phyloP scores from a whole-genome alignment of 2,113 vertebrate species.

The Hylia prasina region DNA sequence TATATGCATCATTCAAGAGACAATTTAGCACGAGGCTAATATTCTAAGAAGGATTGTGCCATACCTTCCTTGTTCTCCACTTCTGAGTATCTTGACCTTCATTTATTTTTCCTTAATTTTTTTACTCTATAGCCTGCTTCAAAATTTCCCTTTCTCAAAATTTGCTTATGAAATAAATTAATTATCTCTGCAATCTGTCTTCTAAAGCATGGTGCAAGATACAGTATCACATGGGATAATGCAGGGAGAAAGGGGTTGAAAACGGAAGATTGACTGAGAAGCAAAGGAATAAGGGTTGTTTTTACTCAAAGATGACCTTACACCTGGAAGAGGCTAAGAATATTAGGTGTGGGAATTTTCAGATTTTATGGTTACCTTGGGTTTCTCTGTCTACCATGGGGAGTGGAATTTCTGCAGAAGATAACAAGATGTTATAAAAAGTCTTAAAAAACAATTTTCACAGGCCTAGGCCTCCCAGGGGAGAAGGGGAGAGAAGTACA shows the following conservation, averaged over 20 bases:
- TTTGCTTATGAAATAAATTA: not conserved
- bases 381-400: not conserved
- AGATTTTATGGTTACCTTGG: not conserved
- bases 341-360: not conserved
- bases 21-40: not conserved
- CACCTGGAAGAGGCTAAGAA: not conserved
- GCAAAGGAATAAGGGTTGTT: not conserved
- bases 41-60: not conserved
- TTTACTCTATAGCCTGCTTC: not conserved
- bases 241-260: not conserved
- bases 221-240: fast-evolving
- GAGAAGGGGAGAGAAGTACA: not conserved
- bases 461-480: not conserved
- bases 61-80: not conserved
- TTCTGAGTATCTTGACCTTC: not conserved
- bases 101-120: not conserved
- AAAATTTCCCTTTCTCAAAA: not conserved
- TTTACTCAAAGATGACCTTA: not conserved
- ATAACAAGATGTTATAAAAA: not conserved
- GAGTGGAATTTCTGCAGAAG: not conserved
- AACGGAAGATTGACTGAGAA: not conserved
- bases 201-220: not conserved
- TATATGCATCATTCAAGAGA: not conserved
- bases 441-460: not conserved
- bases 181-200: not conserved